These are phyloP conservation scores for Melikaiella ostensackeni DNA, from an alignment of 2,888 invertebrate species.

Conservation along the genomic window DNA sequence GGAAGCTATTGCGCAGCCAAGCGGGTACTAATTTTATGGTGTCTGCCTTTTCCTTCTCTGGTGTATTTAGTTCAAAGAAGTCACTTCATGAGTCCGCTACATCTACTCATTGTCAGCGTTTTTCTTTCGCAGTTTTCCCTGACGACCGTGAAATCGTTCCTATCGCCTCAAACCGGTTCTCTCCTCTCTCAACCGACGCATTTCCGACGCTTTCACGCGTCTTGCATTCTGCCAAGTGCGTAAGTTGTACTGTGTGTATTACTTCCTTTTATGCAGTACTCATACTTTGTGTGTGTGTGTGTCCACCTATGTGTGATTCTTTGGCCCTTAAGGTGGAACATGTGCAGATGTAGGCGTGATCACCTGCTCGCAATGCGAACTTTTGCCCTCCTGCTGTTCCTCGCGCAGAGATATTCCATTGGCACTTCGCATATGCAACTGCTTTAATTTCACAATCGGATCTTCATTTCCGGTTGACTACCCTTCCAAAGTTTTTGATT, in stretches of 20 bases:
- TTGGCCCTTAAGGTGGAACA: constrained; percentile 45
- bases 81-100: neutral
- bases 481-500: constrained; percentile 12
- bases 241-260: constrained; percentile 11
- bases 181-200: constrained; percentile 2
- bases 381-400: constrained; percentile 55
- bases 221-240: constrained; percentile 10
- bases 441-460: constrained; percentile 29
- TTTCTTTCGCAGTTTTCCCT: constrained; percentile 18
- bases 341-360: constrained; percentile 70
- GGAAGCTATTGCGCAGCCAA: neutral
- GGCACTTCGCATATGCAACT: constrained; percentile 31
- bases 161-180: constrained; percentile 55
- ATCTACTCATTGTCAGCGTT: neutral
- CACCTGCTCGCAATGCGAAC: constrained; percentile 66
- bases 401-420: constrained; percentile 35
- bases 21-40: constrained; percentile 19
- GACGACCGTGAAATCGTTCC: constrained; percentile 57
- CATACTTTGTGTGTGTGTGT: constrained; percentile 2
- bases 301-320: constrained; percentile 10
- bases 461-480: constrained; percentile 28
- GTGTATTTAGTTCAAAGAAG: neutral
- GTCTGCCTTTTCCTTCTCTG: neutral
- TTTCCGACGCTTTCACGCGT: constrained; percentile 17
- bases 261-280: constrained; percentile 23